These are phyloP conservation scores for Nyleta sp. DNA, from an alignment of 2,888 invertebrate species.

Conservation along the genomic window DNA sequence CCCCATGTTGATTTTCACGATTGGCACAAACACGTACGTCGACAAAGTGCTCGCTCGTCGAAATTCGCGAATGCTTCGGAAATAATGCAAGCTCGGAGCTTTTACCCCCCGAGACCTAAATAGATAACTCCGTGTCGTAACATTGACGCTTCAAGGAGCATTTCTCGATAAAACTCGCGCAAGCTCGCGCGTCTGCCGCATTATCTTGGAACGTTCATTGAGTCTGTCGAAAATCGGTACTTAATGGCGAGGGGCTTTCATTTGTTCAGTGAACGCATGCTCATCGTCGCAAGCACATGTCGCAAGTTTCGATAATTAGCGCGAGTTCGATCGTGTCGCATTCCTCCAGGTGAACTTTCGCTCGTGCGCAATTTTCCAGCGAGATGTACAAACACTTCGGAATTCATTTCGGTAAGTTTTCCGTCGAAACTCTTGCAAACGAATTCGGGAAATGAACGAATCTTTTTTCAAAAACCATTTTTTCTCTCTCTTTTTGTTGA, in stretches of 20 bases:
- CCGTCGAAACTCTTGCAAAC: neutral
- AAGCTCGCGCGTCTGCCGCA: slow-evolving; percentile 63
- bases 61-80: slow-evolving; percentile 1
- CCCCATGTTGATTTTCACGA: too few relatives aligned
- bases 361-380: neutral
- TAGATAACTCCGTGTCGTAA: slow-evolving; percentile 71
- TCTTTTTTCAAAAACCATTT: too few relatives aligned
- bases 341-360: neutral
- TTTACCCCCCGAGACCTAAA: slow-evolving; percentile 68
- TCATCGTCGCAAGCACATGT: slow-evolving; percentile 55
- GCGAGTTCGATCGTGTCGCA: slow-evolving; percentile 5
- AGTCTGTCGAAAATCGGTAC: slow-evolving; percentile 61
- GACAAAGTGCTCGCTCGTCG: neutral
- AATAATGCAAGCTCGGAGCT: slow-evolving; percentile 11
- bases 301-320: slow-evolving; percentile 17
- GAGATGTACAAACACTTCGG: neutral
- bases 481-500: too few relatives aligned
- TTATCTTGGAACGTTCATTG: slow-evolving; percentile 41
- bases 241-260: slow-evolving; percentile 34
- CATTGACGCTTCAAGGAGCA: slow-evolving; percentile 36
- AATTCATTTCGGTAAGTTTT: neutral
- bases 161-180: slow-evolving; percentile 59
- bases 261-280: slow-evolving; percentile 66
- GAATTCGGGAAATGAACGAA: too few relatives aligned
- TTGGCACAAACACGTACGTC: too few relatives aligned